These are phyloP conservation scores for Tupiocoris notatus DNA, from an alignment of 2,888 invertebrate species.

Conservation along the genomic window DNA sequence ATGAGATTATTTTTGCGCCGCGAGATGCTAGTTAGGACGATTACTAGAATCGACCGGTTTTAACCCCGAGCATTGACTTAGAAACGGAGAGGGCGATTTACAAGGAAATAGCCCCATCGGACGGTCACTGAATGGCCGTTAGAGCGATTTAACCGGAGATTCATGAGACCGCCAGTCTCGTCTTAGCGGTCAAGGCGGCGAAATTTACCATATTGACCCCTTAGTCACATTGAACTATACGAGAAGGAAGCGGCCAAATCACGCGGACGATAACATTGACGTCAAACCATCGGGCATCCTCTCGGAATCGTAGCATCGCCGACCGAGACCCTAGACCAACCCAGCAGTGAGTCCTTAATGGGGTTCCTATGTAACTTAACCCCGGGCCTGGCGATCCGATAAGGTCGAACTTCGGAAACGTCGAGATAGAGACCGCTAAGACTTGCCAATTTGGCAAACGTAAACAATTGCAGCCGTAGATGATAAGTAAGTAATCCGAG, in stretches of 20 bases:
- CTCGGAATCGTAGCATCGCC: neutral
- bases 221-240: neutral
- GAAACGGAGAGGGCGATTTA: neutral
- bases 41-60: no score
- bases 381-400: constrained; percentile 3
- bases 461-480: no score
- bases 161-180: neutral
- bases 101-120: neutral
- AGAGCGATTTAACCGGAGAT: neutral
- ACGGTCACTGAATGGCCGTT: neutral
- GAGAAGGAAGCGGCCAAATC: neutral
- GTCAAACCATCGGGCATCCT: neutral
- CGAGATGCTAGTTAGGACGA: no score
- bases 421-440: neutral
- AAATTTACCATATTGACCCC: neutral
- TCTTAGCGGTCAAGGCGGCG: neutral
- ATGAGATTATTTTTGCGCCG: no score
- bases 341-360: constrained; percentile 15
- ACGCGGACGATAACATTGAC: neutral
- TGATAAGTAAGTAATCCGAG: no score
- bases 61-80: no score
- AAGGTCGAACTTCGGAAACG: neutral
- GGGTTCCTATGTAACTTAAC: constrained; percentile 26
- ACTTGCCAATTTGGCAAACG: neutral
- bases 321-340: no score